phyloP scores from a whole-genome alignment of 1,140 invertebrate species.

The Thaumatotibia leucotreta region DNA sequence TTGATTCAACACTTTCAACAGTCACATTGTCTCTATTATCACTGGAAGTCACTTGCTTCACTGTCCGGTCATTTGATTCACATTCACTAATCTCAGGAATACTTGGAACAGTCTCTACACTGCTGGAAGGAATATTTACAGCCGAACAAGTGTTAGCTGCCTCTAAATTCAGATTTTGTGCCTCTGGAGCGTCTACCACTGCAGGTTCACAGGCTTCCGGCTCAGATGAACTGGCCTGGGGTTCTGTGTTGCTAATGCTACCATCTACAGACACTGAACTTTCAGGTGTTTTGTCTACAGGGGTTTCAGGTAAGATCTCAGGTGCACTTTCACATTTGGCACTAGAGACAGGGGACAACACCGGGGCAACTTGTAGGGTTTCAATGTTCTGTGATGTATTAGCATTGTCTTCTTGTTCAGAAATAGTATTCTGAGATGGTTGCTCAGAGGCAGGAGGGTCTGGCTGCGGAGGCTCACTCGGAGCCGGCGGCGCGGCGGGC shows the following conservation, averaged over 20 bases:
- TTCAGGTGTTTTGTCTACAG: conserved; percentile 23
- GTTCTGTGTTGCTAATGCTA: conserved; percentile 27
- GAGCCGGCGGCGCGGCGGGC: not conserved
- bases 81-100: conserved; percentile 38
- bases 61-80: conserved; percentile 55
- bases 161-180: conserved; percentile 33
- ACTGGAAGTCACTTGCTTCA: conserved; percentile 65
- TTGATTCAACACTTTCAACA: conserved; percentile 66
- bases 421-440: not conserved
- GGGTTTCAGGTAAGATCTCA: conserved; percentile 15
- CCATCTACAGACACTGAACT: conserved; percentile 22
- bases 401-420: not conserved
- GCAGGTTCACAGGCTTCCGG: conserved; percentile 23
- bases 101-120: conserved; percentile 48
- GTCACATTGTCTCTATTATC: conserved; percentile 61
- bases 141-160: conserved; percentile 31
- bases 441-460: not conserved
- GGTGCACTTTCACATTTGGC: conserved; percentile 38
- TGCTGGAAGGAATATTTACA: conserved; percentile 57
- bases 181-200: conserved; percentile 25
- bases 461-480: not conserved
- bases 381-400: not conserved
- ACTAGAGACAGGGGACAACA: conserved; percentile 32
- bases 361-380: not conserved
- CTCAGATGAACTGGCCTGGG: conserved; percentile 33